A percentile compares a stretch with the other conserved stretches of the same genome.
Evolutionary conservation across 1,140 invertebrate genomes (phyloP).

Genomic region (Drosophila erecta): DNA sequence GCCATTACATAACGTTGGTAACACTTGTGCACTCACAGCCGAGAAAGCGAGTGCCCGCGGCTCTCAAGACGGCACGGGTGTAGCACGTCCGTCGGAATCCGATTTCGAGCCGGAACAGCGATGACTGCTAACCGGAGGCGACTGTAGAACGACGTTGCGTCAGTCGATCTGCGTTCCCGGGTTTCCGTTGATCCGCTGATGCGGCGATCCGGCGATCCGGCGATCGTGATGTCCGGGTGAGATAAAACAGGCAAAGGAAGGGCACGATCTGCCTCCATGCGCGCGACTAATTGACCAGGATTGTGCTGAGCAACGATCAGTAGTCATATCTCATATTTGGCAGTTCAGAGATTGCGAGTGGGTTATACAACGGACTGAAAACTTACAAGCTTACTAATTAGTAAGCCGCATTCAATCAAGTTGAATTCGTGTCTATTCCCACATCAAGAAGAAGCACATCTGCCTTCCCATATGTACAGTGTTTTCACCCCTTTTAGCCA

Average conservation of each 20-base stretch:
- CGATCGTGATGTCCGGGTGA: slow-evolving; percentile 34
- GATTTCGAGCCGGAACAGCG: background rate
- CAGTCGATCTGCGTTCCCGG: slow-evolving; percentile 5
- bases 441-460: background rate
- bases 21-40: slow-evolving; percentile 35
- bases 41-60: slow-evolving; percentile 1
- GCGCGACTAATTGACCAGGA: slow-evolving; percentile 18
- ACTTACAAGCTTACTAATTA: slow-evolving; percentile 8
- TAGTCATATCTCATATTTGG: slow-evolving; percentile 43
- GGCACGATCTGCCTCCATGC: slow-evolving; percentile 21
- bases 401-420: slow-evolving; percentile 9
- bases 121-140: no score
- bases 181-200: slow-evolving; percentile 1
- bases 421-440: slow-evolving; percentile 18
- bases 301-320: slow-evolving; percentile 12
- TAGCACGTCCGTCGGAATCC: background rate
- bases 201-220: no score
- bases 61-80: background rate
- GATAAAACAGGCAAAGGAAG: slow-evolving; percentile 27
- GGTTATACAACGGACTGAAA: slow-evolving; percentile 18
- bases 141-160: background rate
- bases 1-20: slow-evolving; percentile 37
- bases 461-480: no score
- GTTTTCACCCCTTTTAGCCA: background rate
- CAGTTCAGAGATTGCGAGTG: slow-evolving; percentile 12